phyloP scores from a whole-genome alignment of 2,888 invertebrate species.

The Apotomis capreana region DNA sequence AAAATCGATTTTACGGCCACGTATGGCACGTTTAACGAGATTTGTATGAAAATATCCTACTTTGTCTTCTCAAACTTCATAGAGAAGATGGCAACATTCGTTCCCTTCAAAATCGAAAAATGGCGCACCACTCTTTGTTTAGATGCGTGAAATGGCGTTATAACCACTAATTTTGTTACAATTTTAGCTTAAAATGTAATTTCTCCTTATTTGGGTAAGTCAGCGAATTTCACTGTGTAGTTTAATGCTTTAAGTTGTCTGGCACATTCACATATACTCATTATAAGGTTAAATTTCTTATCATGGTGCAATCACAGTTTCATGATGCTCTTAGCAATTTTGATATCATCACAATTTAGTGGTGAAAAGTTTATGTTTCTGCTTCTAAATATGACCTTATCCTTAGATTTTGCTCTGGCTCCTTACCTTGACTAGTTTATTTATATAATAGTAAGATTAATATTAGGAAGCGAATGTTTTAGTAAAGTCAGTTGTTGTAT shows the following conservation, averaged over 20 bases:
- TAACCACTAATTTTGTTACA: slow-evolving; percentile 6
- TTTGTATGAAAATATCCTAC: not conserved
- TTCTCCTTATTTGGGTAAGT: slow-evolving; percentile 21
- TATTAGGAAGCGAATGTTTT: not conserved
- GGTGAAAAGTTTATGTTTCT: not conserved
- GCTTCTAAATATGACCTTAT: slow-evolving; percentile 6
- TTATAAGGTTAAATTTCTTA: slow-evolving; percentile 4
- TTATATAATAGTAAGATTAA: not conserved
- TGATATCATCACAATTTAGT: slow-evolving; percentile 8
- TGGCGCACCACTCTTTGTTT: slow-evolving; percentile 48
- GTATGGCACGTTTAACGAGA: slow-evolving; percentile 32
- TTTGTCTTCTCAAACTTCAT: slow-evolving; percentile 15
- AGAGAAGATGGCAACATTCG: slow-evolving; percentile 16
- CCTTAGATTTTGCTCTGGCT: not conserved
- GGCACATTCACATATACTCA: not conserved
- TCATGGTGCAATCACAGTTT: slow-evolving; percentile 43
- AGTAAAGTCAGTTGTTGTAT: too few species aligned
- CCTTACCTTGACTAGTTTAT: not conserved
- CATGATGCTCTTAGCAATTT: slow-evolving; percentile 10
- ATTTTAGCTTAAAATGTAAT: slow-evolving; percentile 1
- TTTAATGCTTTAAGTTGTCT: not conserved
- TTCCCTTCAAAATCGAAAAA: slow-evolving; percentile 36
- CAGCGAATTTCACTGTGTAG: not conserved
- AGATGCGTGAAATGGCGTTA: slow-evolving; percentile 52
- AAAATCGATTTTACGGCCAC: slow-evolving; percentile 24